Evolutionary conservation across 2,888 invertebrate species (phyloP).

Genomic region (Odontocerum albicorne): DNA sequence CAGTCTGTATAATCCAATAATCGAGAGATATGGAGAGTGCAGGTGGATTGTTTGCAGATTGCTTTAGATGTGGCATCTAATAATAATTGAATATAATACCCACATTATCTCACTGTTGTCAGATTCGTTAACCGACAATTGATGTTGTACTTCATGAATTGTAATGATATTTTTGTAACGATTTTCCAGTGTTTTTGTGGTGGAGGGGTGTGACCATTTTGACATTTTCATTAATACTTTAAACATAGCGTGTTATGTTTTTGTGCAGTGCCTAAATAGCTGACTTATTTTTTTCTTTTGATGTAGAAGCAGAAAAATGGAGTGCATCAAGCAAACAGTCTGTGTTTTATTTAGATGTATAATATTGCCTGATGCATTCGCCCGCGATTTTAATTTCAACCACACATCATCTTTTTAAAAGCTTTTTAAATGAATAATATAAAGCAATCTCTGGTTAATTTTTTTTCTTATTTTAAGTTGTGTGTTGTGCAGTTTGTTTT

Average conservation of each 20-base stretch:
- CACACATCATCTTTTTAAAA: constrained; percentile 11
- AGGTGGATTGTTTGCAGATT: too few relatives aligned
- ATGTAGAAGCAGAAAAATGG: constrained; percentile 15
- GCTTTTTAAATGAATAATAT: constrained; percentile 25
- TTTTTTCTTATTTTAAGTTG: constrained; percentile 22
- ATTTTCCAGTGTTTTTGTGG: constrained; percentile 27
- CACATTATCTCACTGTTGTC: too few relatives aligned
- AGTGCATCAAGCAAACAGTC: constrained; percentile 14
- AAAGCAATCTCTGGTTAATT: constrained; percentile 20
- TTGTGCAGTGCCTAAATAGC: constrained; percentile 33
- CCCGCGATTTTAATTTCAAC: constrained; percentile 5
- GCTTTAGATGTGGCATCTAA: too few relatives aligned
- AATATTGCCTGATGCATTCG: constrained; percentile 18
- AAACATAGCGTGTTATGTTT: constrained; percentile 32
- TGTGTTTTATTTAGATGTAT: background rate
- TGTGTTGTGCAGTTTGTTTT: constrained; percentile 30
- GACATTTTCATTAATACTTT: constrained; percentile 24
- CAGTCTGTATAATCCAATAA: too few relatives aligned
- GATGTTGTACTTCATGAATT: constrained; percentile 5
- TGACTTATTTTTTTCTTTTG: constrained; percentile 24
- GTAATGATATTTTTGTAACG: constrained; percentile 18
- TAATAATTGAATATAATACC: too few relatives aligned
- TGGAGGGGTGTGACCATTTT: constrained; percentile 32
- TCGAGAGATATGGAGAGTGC: too few relatives aligned
- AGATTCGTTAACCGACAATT: too few relatives aligned